Percentiles rank a stretch among this genome's conserved stretches.
phyloP scores from a whole-genome alignment of 1,140 invertebrate genomes.

The Phthorimaea operculella region DNA sequence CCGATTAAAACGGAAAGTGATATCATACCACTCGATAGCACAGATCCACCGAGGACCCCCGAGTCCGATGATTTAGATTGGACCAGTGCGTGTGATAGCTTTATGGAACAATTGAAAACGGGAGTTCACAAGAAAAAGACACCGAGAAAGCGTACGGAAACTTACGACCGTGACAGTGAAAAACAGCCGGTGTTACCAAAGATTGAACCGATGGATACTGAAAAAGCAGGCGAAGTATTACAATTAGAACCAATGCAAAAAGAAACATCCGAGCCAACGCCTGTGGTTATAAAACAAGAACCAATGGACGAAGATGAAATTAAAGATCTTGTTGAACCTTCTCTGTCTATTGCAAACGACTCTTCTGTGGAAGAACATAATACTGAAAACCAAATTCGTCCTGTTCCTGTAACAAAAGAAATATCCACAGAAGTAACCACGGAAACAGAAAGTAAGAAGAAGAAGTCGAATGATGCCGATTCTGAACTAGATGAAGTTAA shows the following conservation, averaged over 20 bases:
- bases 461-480: too few species aligned
- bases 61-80: constrained; percentile 67
- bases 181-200: not conserved
- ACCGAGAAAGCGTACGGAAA: constrained; percentile 63
- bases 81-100: constrained; percentile 75
- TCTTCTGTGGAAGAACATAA: not conserved
- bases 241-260: not conserved
- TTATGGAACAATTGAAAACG: constrained; percentile 75
- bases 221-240: not conserved
- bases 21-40: constrained; percentile 22
- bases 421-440: too few species aligned
- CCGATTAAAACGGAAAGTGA: constrained; percentile 55
- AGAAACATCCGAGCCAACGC: not conserved
- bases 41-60: constrained; percentile 12
- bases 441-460: too few species aligned
- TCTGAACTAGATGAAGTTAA: too few species aligned
- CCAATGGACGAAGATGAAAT: constrained; percentile 46
- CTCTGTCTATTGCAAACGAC: not conserved
- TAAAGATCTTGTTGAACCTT: constrained; percentile 8
- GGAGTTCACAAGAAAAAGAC: constrained; percentile 70
- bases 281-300: constrained; percentile 50
- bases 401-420: too few species aligned
- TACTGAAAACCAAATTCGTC: too few species aligned
- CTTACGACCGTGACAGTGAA: constrained; percentile 29
- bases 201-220: not conserved